These are phyloP conservation scores for Saturnia japonica DNA, from an alignment of 2,888 invertebrate genomes.

Conservation along the genomic window DNA sequence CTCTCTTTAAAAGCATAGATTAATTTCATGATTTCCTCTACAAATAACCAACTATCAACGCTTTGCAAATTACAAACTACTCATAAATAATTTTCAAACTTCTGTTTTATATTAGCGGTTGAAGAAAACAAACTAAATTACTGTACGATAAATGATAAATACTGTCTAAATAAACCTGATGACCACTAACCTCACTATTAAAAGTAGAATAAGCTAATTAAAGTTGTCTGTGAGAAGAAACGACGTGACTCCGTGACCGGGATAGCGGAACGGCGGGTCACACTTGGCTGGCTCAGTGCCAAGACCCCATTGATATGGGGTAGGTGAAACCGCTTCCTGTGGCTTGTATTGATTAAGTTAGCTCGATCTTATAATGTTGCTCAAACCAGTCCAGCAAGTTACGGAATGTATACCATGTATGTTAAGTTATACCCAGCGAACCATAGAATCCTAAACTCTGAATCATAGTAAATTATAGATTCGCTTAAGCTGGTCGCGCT, in stretches of 20 bases:
- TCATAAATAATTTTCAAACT: no score
- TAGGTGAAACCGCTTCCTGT: not conserved
- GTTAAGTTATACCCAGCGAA: not conserved
- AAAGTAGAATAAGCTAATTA: not conserved
- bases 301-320: not conserved
- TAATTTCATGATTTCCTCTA: no score
- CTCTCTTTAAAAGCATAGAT: no score
- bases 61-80: no score
- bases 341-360: not conserved
- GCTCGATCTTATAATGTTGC: not conserved
- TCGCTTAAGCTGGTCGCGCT: not conserved
- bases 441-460: not conserved
- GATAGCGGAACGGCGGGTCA: conserved; percentile 10
- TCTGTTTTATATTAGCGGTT: no score
- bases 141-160: not conserved
- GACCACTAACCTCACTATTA: not conserved
- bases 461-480: not conserved
- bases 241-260: conserved; percentile 2
- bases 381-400: not conserved
- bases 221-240: not conserved
- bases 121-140: not conserved
- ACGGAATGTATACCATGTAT: not conserved
- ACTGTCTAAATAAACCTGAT: not conserved
- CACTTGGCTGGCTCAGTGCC: conserved; percentile 3
- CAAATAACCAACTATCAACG: no score